These are phyloP conservation scores for Saturnia japonica DNA, from an alignment of 2,888 invertebrate genomes.

Conservation along the genomic window DNA sequence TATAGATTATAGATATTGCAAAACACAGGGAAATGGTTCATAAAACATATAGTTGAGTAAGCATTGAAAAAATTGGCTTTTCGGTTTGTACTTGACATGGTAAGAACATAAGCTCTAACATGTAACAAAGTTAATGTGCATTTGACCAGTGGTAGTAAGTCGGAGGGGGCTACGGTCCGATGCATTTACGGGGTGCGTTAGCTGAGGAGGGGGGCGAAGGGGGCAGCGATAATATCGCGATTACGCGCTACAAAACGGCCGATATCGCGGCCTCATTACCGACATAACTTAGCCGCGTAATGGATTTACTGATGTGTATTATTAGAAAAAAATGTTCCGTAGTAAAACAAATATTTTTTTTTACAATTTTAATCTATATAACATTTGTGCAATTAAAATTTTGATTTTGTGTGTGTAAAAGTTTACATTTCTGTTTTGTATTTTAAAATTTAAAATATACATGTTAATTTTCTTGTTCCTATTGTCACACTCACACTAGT, in stretches of 20 bases:
- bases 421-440: too few species aligned
- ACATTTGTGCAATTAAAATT: neutral
- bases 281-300: conserved; percentile 59
- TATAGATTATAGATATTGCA: neutral
- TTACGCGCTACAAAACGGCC: conserved; percentile 77
- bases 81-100: neutral
- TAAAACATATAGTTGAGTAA: neutral
- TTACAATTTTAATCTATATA: neutral
- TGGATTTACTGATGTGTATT: conserved; percentile 49
- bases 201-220: conserved; percentile 27
- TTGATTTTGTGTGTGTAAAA: neutral
- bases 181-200: conserved; percentile 36
- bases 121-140: conserved; percentile 32
- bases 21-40: neutral
- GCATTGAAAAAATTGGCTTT: neutral
- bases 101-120: conserved; percentile 17
- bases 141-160: conserved; percentile 24
- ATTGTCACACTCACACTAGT: too few species aligned
- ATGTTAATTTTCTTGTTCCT: too few species aligned
- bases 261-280: conserved; percentile 69
- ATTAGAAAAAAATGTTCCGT: neutral
- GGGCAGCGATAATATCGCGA: conserved; percentile 68
- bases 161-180: conserved; percentile 53
- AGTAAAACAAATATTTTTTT: neutral
- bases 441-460: too few species aligned